Evolutionary conservation across 2,797 vertebrate species (phyloP), one percentile per base, ranked within the genome.

Genomic region (Urosaurus nigricauda): DNA sequence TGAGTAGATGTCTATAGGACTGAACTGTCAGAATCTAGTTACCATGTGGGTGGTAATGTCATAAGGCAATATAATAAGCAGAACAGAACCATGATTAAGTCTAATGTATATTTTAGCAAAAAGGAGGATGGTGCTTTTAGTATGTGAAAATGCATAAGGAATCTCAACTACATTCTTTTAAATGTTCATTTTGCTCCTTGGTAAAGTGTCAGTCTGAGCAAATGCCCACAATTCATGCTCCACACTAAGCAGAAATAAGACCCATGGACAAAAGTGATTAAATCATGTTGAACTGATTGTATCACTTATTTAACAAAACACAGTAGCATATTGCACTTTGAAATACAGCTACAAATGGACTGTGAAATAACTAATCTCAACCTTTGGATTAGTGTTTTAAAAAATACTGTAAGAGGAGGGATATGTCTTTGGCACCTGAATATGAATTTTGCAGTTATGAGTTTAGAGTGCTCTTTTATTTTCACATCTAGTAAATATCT

Each of bases 401-500:
- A 1, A 43, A 51, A 51, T 51, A 8, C 47, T 51, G 47, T 11
- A 13, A 14, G 8, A 14, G n/a, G 24, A 53, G 43, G 19, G 29
- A 37, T 53, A 53, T 16, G 12, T 77, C 12, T 47, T 19, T 40
- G 13, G 65, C 68, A 56, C 56, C 17, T 37, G 12, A 53, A 70
- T 60, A 68, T 51, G 2, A 87, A 79, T 70, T 87, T 80, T 81
- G 65, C n/a, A 26, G 9, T 17, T 40, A 40, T 77, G 84, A 78
- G 77, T 60, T 60, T 43, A 87, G 60, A 63, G 75, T 87, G 84
- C 71, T 65, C 88, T 5, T 91, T 13, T 89, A 93, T 94, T 94
- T 89, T 90, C 70, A 71, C 82, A 56, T 83, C 79, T 84, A 92
- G 92, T 89, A 58, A 68, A 92, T 84, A 88, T 93, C 95, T 92